Evolutionary conservation across 2,888 invertebrate genomes (phyloP).

Genomic region (Xestobium rufovillosum): DNA sequence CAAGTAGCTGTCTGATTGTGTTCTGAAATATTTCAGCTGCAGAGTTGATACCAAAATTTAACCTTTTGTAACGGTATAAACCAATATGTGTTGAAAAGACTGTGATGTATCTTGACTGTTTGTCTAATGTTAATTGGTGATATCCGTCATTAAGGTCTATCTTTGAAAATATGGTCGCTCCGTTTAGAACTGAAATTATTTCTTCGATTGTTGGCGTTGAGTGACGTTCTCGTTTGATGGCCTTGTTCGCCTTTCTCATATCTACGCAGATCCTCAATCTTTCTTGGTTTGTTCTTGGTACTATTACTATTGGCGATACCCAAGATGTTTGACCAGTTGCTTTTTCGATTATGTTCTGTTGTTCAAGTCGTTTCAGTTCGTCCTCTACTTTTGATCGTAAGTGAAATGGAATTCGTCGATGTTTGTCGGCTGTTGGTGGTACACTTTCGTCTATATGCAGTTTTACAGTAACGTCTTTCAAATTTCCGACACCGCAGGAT

Average conservation of each 20-base stretch:
- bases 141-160: constrained; percentile 28
- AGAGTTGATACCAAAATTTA: constrained; percentile 34
- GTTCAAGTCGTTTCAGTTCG: constrained; percentile 5
- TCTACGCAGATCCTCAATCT: constrained; percentile 16
- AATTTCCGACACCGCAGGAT: too few species aligned
- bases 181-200: constrained; percentile 14
- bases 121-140: constrained; percentile 33
- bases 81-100: constrained; percentile 35
- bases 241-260: constrained; percentile 15
- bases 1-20: constrained; percentile 32
- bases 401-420: constrained; percentile 6
- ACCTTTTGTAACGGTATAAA: constrained; percentile 34
- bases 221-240: constrained; percentile 15
- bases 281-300: constrained; percentile 10
- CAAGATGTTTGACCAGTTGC: constrained; percentile 12
- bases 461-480: too few species aligned
- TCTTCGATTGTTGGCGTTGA: constrained; percentile 18
- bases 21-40: constrained; percentile 42
- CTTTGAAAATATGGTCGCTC: constrained; percentile 12
- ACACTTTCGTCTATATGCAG: neutral
- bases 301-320: constrained; percentile 16
- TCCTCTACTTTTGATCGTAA: constrained; percentile 11
- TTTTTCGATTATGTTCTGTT: constrained; percentile 12
- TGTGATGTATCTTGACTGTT: constrained; percentile 30
- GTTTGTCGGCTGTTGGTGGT: constrained; percentile 5